phyloP scores from a whole-genome alignment of 2,888 invertebrate genomes.

The Drosophila anceps region DNA sequence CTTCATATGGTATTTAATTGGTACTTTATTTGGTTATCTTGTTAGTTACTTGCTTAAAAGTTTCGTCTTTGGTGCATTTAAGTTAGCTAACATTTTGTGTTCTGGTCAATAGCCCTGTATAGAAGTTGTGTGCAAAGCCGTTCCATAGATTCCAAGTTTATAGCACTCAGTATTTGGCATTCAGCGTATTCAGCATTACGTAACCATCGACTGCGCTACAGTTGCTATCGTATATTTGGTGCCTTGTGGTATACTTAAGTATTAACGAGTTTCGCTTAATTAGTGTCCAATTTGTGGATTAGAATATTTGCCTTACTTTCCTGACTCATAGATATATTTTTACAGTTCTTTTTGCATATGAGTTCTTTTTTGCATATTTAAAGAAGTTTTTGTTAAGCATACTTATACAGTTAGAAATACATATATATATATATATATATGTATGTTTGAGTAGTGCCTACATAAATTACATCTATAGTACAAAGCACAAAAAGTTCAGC shows the following conservation, averaged over 20 bases:
- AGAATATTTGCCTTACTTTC: slow-evolving; percentile 76
- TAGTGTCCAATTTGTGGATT: slow-evolving; percentile 57
- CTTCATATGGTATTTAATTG: slow-evolving; percentile 19
- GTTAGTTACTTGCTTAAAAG: slow-evolving; percentile 22
- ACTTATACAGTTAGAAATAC: slow-evolving; percentile 34
- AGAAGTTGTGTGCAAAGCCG: slow-evolving; percentile 47
- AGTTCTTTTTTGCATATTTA: slow-evolving; percentile 22
- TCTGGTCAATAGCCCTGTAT: slow-evolving; percentile 75
- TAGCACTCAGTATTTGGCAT: neutral
- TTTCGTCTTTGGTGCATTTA: slow-evolving; percentile 64
- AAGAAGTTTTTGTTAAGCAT: slow-evolving; percentile 25
- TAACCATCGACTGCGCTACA: slow-evolving; percentile 26
- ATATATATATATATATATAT: slow-evolving; percentile 43
- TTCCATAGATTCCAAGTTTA: slow-evolving; percentile 7
- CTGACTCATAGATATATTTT: slow-evolving; percentile 55
- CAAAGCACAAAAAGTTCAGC: slow-evolving; percentile 77
- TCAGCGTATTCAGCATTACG: slow-evolving; percentile 14
- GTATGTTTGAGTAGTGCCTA: slow-evolving; percentile 63
- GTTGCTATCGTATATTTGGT: slow-evolving; percentile 32
- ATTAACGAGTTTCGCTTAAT: slow-evolving; percentile 52
- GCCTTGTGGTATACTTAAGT: slow-evolving; percentile 49
- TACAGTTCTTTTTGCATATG: slow-evolving; percentile 63
- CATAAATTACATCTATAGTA: slow-evolving; percentile 64
- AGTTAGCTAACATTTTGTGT: slow-evolving; percentile 54
- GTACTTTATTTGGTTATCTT: slow-evolving; percentile 31